Percentiles rank a stretch among this genome's conserved stretches.
Conservation (phyloP, 2,888 invertebrate genomes). For the Prosapia bicincta region DNA sequence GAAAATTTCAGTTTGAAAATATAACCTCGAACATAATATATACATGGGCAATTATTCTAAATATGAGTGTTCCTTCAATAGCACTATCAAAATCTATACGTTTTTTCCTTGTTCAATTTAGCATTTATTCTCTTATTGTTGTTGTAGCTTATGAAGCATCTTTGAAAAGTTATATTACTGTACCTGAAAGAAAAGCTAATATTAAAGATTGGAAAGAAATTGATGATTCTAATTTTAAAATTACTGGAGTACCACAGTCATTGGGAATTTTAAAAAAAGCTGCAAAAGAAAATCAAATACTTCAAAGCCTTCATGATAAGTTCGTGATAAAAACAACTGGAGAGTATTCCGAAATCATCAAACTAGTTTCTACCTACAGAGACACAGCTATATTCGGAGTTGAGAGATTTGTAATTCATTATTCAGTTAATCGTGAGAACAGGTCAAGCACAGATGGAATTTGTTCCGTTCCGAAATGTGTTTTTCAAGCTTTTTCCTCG, state of each 20-base stretch:
- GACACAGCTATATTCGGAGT: slow-evolving; percentile 8
- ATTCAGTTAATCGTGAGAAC: slow-evolving; percentile 8
- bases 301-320: neutral
- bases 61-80: neutral
- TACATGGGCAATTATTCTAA: neutral
- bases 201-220: slow-evolving; percentile 5
- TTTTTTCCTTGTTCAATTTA: neutral
- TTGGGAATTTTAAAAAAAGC: slow-evolving; percentile 5
- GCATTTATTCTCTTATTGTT: slow-evolving; percentile 9
- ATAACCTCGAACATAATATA: neutral
- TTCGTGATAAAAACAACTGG: neutral
- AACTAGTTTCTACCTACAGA: neutral
- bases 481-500: slow-evolving; percentile 5
- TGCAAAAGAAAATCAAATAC: neutral
- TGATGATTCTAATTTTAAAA: neutral
- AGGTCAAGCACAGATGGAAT: neutral
- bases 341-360: neutral
- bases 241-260: slow-evolving; percentile 4
- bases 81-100: neutral
- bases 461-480: neutral
- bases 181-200: slow-evolving; percentile 3
- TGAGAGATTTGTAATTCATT: slow-evolving; percentile 7
- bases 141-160: slow-evolving; percentile 3
- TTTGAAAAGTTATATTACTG: slow-evolving; percentile 9
- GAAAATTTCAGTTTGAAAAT: neutral